These are phyloP conservation scores for Perognathus longimembris DNA, from an alignment of 2,113 vertebrate species.

Conservation along the genomic window DNA sequence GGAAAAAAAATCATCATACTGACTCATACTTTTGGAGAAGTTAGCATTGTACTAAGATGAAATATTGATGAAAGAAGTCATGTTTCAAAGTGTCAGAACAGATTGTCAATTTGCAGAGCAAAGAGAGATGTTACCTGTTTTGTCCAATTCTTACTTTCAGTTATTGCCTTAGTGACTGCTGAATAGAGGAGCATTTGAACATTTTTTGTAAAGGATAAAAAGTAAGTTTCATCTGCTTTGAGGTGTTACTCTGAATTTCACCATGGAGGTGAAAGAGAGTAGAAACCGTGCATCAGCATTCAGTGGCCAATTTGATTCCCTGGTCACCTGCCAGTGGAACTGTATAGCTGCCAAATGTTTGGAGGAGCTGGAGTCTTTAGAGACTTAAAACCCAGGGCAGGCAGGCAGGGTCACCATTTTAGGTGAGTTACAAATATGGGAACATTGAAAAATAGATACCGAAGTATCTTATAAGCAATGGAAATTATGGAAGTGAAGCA, in stretches of 20 bases:
- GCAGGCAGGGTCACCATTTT: not conserved
- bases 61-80: not conserved
- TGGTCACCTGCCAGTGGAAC: not conserved
- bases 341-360: not conserved
- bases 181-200: not conserved
- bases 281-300: not conserved
- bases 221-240: not conserved
- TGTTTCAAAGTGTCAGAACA: not conserved
- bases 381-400: not conserved
- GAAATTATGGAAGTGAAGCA: not conserved
- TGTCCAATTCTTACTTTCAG: not conserved
- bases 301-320: not conserved
- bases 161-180: not conserved
- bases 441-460: not conserved
- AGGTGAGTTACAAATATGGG: not conserved
- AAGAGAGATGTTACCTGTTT: not conserved
- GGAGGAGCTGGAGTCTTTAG: not conserved
- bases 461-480: not conserved
- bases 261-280: not conserved
- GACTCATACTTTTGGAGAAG: not conserved
- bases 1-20: not conserved
- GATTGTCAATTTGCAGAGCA: not conserved
- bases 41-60: not conserved
- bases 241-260: not conserved
- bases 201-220: not conserved